Conservation (phyloP, 2,888 invertebrate genomes). For the Slavum lentiscoides region DNA sequence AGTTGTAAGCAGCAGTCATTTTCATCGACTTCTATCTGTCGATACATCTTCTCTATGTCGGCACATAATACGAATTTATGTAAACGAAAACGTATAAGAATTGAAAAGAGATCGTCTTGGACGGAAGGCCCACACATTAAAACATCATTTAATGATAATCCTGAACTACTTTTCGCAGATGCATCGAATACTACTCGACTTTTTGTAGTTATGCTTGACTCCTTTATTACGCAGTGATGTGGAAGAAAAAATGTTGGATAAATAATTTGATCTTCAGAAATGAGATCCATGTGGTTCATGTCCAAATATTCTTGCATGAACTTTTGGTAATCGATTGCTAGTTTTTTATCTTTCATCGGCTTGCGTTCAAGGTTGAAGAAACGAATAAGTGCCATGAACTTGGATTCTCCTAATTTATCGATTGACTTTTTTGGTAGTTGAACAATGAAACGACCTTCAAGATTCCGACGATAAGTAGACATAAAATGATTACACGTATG, state of each 20-base stretch:
- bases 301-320: conserved; percentile 15
- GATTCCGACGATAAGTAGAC: neutral
- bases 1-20: conserved; percentile 16
- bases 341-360: neutral
- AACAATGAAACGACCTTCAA: conserved; percentile 10
- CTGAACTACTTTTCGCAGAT: neutral
- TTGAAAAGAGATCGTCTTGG: conserved; percentile 23
- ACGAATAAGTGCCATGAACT: neutral
- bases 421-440: neutral
- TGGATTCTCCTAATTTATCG: conserved; percentile 13
- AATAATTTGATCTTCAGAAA: neutral
- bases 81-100: neutral
- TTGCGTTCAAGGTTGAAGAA: conserved; percentile 22
- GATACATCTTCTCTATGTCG: conserved; percentile 50
- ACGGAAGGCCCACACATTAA: conserved; percentile 15
- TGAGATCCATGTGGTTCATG: conserved; percentile 1
- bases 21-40: neutral
- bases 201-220: conserved; percentile 27
- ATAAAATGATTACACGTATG: neutral
- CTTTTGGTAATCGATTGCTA: neutral
- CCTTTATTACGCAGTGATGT: conserved; percentile 32
- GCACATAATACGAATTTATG: conserved; percentile 6
- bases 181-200: conserved; percentile 42
- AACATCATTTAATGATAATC: conserved; percentile 34
- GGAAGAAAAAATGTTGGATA: conserved; percentile 10